Conservation (phyloP, 2,888 invertebrate genomes). For the Argyresthia albistria region DNA sequence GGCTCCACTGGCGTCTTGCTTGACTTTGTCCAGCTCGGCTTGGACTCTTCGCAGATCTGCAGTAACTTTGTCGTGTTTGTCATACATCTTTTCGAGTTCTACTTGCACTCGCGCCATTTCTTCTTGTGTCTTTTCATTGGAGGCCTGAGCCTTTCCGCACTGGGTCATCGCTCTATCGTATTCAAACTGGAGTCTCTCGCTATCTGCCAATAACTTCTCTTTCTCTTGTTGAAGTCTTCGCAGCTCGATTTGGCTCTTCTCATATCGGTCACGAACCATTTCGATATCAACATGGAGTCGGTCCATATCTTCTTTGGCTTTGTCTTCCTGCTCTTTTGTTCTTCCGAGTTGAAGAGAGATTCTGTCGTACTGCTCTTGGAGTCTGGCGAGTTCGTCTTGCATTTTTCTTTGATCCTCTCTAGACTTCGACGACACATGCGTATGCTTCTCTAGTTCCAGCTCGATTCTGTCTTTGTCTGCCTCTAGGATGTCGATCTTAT, state of each 20-base stretch:
- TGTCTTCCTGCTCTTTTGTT: slow-evolving; percentile 92
- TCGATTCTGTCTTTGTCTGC: slow-evolving; percentile 90
- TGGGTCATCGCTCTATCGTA: slow-evolving; percentile 90
- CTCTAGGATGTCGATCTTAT: slow-evolving; percentile 88
- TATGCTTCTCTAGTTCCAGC: slow-evolving; percentile 89
- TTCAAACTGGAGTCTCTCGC: slow-evolving; percentile 88
- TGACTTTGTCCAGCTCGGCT: slow-evolving; percentile 79
- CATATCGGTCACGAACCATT: slow-evolving; percentile 90
- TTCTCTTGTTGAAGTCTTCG: slow-evolving; percentile 87
- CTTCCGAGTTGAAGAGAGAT: slow-evolving; percentile 87
- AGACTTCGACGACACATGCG: slow-evolving; percentile 82
- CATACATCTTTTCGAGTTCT: slow-evolving; percentile 92
- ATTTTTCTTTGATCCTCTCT: slow-evolving; percentile 89
- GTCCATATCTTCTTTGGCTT: slow-evolving; percentile 88
- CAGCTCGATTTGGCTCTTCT: slow-evolving; percentile 89
- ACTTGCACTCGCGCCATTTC: slow-evolving; percentile 89
- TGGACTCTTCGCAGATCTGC: slow-evolving; percentile 87
- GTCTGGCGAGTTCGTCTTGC: slow-evolving; percentile 87
- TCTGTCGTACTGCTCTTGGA: slow-evolving; percentile 92
- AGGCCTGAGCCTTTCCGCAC: slow-evolving; percentile 86
- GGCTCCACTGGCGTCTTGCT: slow-evolving; percentile 81
- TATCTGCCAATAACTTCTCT: slow-evolving; percentile 88
- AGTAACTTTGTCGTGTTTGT: slow-evolving; percentile 90
- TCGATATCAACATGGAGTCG: slow-evolving; percentile 85
- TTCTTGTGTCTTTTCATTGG: slow-evolving; percentile 91